Conservation (phyloP, 30 jellyfish, hydroid and myxozoan genomes). For the Phacellophora camtschatica region DNA sequence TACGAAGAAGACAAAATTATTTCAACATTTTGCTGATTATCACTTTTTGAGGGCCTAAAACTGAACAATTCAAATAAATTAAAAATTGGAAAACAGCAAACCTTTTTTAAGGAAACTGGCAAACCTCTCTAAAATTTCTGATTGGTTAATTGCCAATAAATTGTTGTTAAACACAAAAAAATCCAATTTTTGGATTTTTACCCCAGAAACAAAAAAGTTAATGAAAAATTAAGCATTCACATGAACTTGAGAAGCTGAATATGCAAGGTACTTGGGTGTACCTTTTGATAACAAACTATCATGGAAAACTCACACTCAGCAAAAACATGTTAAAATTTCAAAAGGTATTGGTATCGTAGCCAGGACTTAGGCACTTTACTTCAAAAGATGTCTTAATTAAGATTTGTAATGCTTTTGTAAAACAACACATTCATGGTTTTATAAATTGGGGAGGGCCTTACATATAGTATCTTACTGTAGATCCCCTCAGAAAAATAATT, state of each 20-base stretch:
- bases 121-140: neutral
- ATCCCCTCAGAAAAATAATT: too few relatives aligned
- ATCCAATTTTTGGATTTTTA: neutral
- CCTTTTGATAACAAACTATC: neutral
- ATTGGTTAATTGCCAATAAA: neutral
- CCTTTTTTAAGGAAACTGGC: too few relatives aligned
- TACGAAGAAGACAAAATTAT: too few relatives aligned
- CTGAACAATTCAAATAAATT: too few relatives aligned
- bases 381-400: neutral
- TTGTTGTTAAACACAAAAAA: too few relatives aligned
- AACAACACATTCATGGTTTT: neutral
- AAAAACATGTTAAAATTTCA: neutral
- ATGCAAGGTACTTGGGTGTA: neutral
- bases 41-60: too few relatives aligned
- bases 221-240: neutral
- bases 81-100: too few relatives aligned
- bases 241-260: neutral
- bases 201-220: too few relatives aligned
- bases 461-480: too few relatives aligned
- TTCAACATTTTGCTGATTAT: too few relatives aligned
- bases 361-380: neutral
- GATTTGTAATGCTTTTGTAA: neutral
- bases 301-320: conserved; percentile 25
- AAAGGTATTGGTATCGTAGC: conserved; percentile 14
- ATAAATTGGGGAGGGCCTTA: neutral